These are phyloP conservation scores for Catagonus wagneri DNA, from an alignment of 2,113 vertebrate genomes.

Conservation along the genomic window DNA sequence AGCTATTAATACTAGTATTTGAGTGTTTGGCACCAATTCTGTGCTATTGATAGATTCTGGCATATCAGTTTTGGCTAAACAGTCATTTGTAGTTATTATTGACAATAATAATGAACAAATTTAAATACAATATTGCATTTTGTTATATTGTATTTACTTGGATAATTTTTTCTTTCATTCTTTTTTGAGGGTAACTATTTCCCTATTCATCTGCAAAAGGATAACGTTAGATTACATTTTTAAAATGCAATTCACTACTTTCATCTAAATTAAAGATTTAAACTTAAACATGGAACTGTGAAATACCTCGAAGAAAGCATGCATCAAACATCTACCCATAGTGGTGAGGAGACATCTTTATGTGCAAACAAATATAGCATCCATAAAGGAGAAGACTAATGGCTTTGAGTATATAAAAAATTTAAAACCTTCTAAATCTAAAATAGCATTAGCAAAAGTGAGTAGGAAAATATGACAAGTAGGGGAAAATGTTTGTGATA, in stretches of 20 bases:
- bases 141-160: conserved; percentile 18
- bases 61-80: background rate
- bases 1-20: conserved; percentile 30
- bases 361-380: background rate
- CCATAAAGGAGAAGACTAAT: conserved; percentile 1
- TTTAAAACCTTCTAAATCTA: background rate
- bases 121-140: conserved; percentile 50
- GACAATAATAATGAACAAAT: background rate
- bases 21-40: conserved; percentile 54
- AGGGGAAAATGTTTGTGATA: background rate
- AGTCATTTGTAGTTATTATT: conserved; percentile 30
- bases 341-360: background rate
- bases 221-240: background rate
- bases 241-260: background rate
- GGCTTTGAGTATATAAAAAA: background rate
- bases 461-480: background rate
- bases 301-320: conserved; percentile 4
- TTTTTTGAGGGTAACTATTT: conserved; percentile 25
- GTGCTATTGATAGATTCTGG: background rate
- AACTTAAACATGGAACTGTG: background rate
- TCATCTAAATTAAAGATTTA: conserved; percentile 48
- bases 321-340: background rate
- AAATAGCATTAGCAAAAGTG: background rate
- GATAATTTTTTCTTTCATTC: background rate
- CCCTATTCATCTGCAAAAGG: background rate